phyloP scores from a whole-genome alignment of 1,140 invertebrate species.

The Bemisia tabaci region DNA sequence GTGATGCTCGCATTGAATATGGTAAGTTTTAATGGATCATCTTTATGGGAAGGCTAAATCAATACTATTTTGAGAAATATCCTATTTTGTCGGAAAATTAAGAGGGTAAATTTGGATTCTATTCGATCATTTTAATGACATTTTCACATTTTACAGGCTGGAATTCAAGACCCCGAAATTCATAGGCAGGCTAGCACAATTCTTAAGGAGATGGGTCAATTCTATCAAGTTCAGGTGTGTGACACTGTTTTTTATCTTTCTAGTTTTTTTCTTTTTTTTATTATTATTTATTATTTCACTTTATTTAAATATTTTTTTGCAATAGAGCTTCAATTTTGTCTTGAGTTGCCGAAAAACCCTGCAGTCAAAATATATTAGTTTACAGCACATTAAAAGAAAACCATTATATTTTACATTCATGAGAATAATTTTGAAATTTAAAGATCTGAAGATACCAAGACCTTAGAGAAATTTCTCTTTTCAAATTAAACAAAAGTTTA shows the following conservation, averaged over 20 bases:
- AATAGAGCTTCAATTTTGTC: conserved; percentile 7
- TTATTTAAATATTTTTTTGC: not conserved
- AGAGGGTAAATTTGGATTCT: no score
- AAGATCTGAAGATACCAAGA: no score
- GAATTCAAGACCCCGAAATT: conserved; percentile 59
- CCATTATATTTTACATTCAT: no score
- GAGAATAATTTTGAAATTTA: no score
- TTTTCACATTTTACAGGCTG: conserved; percentile 37
- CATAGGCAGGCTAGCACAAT: conserved; percentile 74
- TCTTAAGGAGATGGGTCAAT: conserved; percentile 86
- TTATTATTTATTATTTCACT: not conserved
- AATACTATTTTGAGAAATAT: not conserved
- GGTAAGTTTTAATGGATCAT: conserved; percentile 37
- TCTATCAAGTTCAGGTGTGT: conserved; percentile 76
- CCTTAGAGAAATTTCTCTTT: no score
- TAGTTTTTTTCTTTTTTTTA: not conserved
- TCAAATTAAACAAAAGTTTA: no score
- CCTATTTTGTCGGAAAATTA: no score
- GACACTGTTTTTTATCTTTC: not conserved
- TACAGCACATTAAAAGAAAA: no score
- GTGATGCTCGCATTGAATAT: conserved; percentile 75
- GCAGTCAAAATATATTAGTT: no score
- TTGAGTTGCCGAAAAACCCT: conserved; percentile 12
- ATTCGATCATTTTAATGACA: no score
- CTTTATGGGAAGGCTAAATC: not conserved